Evolutionary conservation across 2,797 vertebrate genomes (phyloP).

Genomic region (Neosilurus hyrtlii): DNA sequence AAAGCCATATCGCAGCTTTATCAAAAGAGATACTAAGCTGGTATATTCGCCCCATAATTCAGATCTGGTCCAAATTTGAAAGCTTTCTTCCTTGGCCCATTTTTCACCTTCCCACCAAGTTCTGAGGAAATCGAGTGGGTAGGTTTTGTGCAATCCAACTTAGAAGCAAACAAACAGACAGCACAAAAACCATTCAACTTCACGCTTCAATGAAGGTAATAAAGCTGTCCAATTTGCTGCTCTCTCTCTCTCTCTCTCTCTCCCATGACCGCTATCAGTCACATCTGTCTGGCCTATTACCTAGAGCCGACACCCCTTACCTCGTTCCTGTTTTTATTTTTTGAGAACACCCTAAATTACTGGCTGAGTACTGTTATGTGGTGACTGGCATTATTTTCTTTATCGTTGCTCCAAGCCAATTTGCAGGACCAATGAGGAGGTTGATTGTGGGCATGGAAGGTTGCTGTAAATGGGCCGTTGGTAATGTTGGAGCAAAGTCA

Average conservation of each 20-base stretch:
- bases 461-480: slow-evolving; percentile 56
- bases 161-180: too few species aligned
- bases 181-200: too few species aligned
- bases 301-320: neutral
- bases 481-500: slow-evolving; percentile 64
- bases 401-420: slow-evolving; percentile 36
- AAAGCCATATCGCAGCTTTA: too few species aligned
- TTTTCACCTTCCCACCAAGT: too few species aligned
- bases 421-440: slow-evolving; percentile 35
- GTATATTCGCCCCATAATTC: too few species aligned
- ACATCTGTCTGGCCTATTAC: neutral
- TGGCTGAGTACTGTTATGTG: slow-evolving; percentile 16
- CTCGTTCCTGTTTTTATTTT: slow-evolving; percentile 10
- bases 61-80: too few species aligned
- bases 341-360: slow-evolving; percentile 7
- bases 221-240: neutral
- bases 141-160: too few species aligned
- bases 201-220: neutral
- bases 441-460: slow-evolving; percentile 46
- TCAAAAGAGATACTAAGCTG: too few species aligned
- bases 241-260: neutral
- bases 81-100: too few species aligned
- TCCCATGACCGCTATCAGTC: neutral
- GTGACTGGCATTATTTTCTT: slow-evolving; percentile 34
- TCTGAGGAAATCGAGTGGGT: too few species aligned